phyloP scores from a whole-genome alignment of 2,797 vertebrate species.

The Clarias laeviceps region DNA sequence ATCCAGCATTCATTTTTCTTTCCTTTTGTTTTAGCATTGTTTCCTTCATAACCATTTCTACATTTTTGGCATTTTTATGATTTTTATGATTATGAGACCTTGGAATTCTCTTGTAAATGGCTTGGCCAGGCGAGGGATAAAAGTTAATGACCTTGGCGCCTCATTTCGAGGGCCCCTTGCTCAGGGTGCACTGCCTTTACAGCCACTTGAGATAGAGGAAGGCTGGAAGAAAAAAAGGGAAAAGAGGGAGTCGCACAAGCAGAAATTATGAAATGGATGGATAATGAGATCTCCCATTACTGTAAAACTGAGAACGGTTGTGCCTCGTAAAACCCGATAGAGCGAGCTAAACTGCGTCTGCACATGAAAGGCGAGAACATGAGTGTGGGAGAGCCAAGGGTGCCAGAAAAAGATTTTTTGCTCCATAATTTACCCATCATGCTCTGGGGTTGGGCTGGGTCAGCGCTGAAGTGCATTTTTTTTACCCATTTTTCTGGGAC shows the following conservation, averaged over 20 bases:
- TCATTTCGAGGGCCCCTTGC: slow-evolving; percentile 67
- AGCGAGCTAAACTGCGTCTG: slow-evolving; percentile 45
- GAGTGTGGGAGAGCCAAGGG: slow-evolving; percentile 32
- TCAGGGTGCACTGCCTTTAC: slow-evolving; percentile 63
- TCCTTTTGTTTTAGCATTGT: slow-evolving; percentile 36
- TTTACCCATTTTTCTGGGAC: slow-evolving; percentile 13
- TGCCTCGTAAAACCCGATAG: slow-evolving; percentile 65
- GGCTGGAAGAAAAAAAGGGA: slow-evolving; percentile 30
- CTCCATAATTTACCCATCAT: slow-evolving; percentile 46
- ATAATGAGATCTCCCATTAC: slow-evolving; percentile 73
- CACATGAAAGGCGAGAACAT: slow-evolving; percentile 60
- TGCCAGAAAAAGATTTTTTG: slow-evolving; percentile 32
- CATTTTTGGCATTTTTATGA: slow-evolving; percentile 38
- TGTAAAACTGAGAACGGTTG: slow-evolving; percentile 65
- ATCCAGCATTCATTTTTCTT: not conserved
- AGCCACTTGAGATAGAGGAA: slow-evolving; percentile 64
- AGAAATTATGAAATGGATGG: slow-evolving; percentile 55
- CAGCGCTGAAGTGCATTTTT: slow-evolving; percentile 26
- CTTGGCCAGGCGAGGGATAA: slow-evolving; percentile 67
- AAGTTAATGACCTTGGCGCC: slow-evolving; percentile 76
- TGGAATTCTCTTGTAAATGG: slow-evolving; percentile 59
- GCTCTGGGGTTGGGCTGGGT: slow-evolving; percentile 22
- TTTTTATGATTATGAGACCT: slow-evolving; percentile 48
- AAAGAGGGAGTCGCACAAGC: slow-evolving; percentile 41
- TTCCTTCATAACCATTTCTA: slow-evolving; percentile 40